Conservation (phyloP, 2,113 vertebrate species). For the Neolamprologus fasciatus region DNA sequence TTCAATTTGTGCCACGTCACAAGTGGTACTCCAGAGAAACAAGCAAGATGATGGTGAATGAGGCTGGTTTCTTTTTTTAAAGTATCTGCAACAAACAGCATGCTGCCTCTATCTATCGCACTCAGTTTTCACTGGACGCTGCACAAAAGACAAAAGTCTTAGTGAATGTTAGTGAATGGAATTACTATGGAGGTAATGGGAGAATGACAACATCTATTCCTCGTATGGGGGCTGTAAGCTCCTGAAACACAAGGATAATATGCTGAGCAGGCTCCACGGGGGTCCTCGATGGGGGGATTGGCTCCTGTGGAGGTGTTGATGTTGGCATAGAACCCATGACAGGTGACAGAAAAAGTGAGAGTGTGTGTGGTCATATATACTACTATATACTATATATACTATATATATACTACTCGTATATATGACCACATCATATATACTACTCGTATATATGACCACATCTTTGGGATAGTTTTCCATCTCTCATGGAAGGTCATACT, state of each 20-base stretch:
- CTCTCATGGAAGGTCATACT: not conserved
- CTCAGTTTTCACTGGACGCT: not conserved
- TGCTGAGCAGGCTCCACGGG: conserved; percentile 22
- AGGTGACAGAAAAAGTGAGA: not conserved
- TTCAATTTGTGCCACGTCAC: not conserved
- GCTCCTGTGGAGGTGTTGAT: conserved; percentile 17
- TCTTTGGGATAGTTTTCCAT: not conserved
- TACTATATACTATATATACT: too few species aligned
- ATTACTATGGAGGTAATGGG: not conserved
- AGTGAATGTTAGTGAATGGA: not conserved
- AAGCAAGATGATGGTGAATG: not conserved
- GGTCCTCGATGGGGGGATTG: conserved; percentile 11
- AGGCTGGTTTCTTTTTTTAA: not conserved
- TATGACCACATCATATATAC: not conserved
- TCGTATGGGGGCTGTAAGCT: not conserved
- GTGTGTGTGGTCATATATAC: not conserved
- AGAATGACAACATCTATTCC: not conserved
- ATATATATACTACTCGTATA: too few species aligned
- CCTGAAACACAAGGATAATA: conserved; percentile 30
- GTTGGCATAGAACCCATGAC: conserved; percentile 2
- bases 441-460: too few species aligned
- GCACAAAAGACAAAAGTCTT: not conserved
- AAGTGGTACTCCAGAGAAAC: not conserved
- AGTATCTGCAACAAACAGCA: not conserved
- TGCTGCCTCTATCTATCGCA: not conserved